Evolutionary conservation across 2,888 invertebrate genomes (phyloP), one percentile per base, ranked within the genome.

Genomic region (Cryptophagus acutangulus): DNA sequence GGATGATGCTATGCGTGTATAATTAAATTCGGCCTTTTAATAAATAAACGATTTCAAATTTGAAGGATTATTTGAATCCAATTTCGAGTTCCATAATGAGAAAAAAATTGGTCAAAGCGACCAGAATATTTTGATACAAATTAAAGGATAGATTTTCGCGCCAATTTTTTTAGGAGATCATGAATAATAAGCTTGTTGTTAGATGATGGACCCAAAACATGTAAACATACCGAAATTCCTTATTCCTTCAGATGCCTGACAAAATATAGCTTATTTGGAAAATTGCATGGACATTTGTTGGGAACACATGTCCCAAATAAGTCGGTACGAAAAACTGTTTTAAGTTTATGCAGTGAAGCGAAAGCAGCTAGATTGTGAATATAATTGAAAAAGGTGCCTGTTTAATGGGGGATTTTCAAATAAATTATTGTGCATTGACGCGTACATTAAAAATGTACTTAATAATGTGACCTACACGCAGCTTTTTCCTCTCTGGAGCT

Each of bases 361-460:
- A 63, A 58, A 67, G 61, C 57, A 62, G 57, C 59, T 65, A 66
- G 65, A 66, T 67, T 67, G 65, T 62, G 63, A 62, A 63, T 63
- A 64, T 67, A 67, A 67, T 66, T 67, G 67, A 66, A 67, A 66
- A 65, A 66, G 63, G 65, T 65, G 63, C 57, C 63, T 59, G 58
- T 65, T 62, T 63, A 60, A 65, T 58, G 51, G 65, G 63, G 61
- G 61, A 57, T 57, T 59, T 61, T 56, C 55, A 57, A 61, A 63
- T 61, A 62, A 59, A 61, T 63, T 62, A 64, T 64, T 64, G 63
- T 55, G 54, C 63, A 60, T 55, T 64, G 65, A 65, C 65, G 63
- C 56, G 60, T 43, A 47, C 43, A 35, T 43, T 33, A 45, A 51
- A 47, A 47, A 51, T 43, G 47, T 42, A 47, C 48, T 51, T 48